Base-by-base conservation (phyloP, 2,797 vertebrate genomes). In the Lacerta viridis region DNA sequence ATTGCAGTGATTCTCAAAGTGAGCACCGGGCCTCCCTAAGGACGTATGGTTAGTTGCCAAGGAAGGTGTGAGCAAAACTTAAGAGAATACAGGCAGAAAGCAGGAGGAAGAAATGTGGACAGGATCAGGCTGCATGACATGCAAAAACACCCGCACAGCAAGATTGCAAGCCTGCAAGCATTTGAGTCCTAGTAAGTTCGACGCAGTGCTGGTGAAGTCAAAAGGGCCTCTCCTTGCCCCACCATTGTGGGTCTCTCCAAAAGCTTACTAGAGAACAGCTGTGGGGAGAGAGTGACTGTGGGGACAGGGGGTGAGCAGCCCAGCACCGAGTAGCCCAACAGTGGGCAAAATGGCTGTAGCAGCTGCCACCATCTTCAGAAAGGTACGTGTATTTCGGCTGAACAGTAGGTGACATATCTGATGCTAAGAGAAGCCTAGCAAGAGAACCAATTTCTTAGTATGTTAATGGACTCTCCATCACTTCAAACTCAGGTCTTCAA, bases 1-100 rank as follows among this genome's bases (percentile, higher is more conserved):
- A 86, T 76, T 69, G 71, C 61, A 66, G 27, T 66, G 33, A 77
- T 77, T 33, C 71, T 81, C 61, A 86, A 82, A 80, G 64, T 82
- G 72, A 82, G 84, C 79, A 89, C 18, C 6, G 13, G 83, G 25
- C 25, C 50, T 89, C 78, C 55, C 68, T 29, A 55, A 76, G 18
- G 77, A 75, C 23, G 43, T 50, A 27, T 18, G 1, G 59, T 61
- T 74, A 81, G 59, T 77, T 81, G n/a, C 71, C 43, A 81, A 76
- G 78, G 41, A 80, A 85, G 41, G 41, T 55, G 25, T 80, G 69
- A 78, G 64, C 1, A 29, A 76, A 41, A 29, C n/a, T 11, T 27
- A 39, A 39, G 18, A 46, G 71, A 46, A 80, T 33, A 46, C 43
- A 80, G 64, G 29, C 43, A 78, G 13, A 18, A 77, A 69, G 78